phyloP scores from a whole-genome alignment of 2,113 vertebrate species.

The Microcebus lehilahytsara region DNA sequence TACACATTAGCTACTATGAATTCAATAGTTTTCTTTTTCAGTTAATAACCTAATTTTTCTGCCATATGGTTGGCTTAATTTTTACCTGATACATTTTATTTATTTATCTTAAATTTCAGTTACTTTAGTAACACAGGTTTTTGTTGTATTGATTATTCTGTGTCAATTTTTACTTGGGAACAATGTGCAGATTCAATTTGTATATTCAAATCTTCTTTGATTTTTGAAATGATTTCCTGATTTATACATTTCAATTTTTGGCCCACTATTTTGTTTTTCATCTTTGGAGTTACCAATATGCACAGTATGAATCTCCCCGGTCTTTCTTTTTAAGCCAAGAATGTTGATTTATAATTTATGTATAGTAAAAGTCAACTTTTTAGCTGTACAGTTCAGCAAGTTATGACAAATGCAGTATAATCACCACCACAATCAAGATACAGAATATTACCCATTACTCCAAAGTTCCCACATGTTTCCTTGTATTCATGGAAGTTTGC shows the following conservation, averaged over 20 bases:
- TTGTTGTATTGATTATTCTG: background rate
- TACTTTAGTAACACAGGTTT: background rate
- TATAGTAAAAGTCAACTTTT: background rate
- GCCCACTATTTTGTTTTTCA: background rate
- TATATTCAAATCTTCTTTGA: background rate
- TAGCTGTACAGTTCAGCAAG: background rate
- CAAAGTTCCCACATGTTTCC: background rate
- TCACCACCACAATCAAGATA: background rate
- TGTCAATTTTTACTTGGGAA: background rate
- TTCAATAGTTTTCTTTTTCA: background rate
- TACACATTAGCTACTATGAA: background rate
- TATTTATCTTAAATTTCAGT: background rate
- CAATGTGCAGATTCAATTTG: background rate
- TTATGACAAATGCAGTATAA: background rate
- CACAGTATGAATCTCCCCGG: background rate
- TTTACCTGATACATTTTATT: background rate
- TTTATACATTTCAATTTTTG: background rate
- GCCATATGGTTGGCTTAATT: background rate
- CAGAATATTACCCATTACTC: background rate
- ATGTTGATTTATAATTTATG: constrained; percentile 29
- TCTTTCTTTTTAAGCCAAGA: background rate
- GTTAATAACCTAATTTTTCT: constrained; percentile 6
- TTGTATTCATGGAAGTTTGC: background rate
- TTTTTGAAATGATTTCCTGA: constrained; percentile 27
- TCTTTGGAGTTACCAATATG: background rate